These are phyloP conservation scores for Galerucella nymphaeae DNA, from an alignment of 2,888 invertebrate species.

Conservation along the genomic window DNA sequence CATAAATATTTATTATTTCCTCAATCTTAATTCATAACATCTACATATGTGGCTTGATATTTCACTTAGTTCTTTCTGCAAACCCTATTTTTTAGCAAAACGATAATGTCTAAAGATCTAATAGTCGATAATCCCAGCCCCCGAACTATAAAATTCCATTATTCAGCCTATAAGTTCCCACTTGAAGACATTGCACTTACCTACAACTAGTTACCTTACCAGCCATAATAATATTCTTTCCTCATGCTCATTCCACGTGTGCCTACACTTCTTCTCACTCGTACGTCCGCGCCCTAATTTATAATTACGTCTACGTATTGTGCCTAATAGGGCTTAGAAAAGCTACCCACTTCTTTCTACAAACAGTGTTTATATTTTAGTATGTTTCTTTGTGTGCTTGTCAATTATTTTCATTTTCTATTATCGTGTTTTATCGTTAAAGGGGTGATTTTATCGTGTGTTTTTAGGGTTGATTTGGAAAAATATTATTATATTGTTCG, in stretches of 20 bases:
- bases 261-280: slow-evolving; percentile 16
- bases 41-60: too few species aligned
- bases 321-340: slow-evolving; percentile 15
- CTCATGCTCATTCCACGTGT: slow-evolving; percentile 3
- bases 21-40: too few species aligned
- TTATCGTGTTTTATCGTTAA: neutral
- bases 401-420: slow-evolving; percentile 9
- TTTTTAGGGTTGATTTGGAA: neutral
- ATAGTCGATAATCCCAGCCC: neutral
- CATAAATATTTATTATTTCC: too few species aligned
- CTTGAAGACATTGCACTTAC: slow-evolving; percentile 4
- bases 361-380: slow-evolving; percentile 1
- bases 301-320: slow-evolving; percentile 6
- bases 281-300: slow-evolving; percentile 6
- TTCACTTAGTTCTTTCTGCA: too few species aligned
- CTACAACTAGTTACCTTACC: slow-evolving; percentile 17
- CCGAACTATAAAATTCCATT: slow-evolving; percentile 9
- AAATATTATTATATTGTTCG: slow-evolving; percentile 30
- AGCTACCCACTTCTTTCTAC: slow-evolving; percentile 3
- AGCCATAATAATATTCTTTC: slow-evolving; percentile 13
- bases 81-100: too few species aligned
- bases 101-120: too few species aligned
- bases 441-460: neutral
- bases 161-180: slow-evolving; percentile 5
- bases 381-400: neutral